These are phyloP conservation scores for Myotis lucifugus DNA, from an alignment of 2,113 vertebrate genomes.

Conservation along the genomic window DNA sequence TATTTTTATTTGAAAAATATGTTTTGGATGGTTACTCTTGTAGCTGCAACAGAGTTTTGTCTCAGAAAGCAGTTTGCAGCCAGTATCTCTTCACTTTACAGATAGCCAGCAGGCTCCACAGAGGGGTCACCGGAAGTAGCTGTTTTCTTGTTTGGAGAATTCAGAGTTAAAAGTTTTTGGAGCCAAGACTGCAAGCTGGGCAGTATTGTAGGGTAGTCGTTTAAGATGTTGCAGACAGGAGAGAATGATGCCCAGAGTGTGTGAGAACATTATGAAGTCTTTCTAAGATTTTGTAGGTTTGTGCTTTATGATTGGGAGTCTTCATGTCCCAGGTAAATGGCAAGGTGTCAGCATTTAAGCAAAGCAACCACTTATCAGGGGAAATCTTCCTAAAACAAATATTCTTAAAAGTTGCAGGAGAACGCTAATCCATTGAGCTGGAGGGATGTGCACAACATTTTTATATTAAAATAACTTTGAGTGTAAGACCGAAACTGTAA, in stretches of 20 bases:
- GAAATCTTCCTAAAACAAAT: neutral
- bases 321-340: neutral
- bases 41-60: neutral
- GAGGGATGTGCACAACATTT: neutral
- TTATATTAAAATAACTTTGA: neutral
- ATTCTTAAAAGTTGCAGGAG: neutral
- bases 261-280: neutral
- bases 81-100: neutral
- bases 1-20: neutral
- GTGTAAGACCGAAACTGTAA: neutral
- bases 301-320: neutral
- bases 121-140: no score
- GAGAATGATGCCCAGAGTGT: neutral
- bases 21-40: neutral
- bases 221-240: neutral
- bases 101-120: neutral
- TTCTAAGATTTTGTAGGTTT: neutral
- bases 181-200: neutral
- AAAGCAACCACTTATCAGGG: neutral
- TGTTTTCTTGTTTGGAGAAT: neutral
- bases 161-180: neutral
- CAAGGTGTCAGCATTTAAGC: neutral
- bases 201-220: neutral
- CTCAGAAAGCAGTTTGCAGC: neutral
- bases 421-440: neutral